Conservation (phyloP, 2,797 vertebrate genomes). For the Channa striata region DNA sequence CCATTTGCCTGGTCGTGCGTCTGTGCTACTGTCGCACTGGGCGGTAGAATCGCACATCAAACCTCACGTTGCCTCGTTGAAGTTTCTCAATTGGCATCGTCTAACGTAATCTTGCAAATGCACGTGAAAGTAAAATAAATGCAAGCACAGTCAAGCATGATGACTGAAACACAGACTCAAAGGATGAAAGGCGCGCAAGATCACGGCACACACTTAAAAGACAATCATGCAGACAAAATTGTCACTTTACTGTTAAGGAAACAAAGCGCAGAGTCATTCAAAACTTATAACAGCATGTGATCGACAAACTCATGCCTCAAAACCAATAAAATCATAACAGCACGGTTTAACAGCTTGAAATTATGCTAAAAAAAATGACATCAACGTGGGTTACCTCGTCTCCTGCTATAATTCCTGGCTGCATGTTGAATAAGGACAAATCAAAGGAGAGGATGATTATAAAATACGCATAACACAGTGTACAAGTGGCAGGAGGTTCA, state of each 20-base stretch:
- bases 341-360: not conserved
- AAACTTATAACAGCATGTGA: constrained; percentile 8
- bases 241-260: constrained; percentile 45
- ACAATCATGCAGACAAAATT: constrained; percentile 69
- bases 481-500: constrained; percentile 43
- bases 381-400: constrained; percentile 98
- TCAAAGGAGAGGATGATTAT: constrained; percentile 81
- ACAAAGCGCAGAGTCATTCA: constrained; percentile 22
- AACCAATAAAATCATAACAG: constrained; percentile 30
- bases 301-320: constrained; percentile 17
- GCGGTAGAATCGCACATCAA: constrained; percentile 28
- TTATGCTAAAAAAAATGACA: constrained; percentile 28
- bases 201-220: constrained; percentile 37
- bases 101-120: constrained; percentile 24
- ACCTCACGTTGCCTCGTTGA: constrained; percentile 38
- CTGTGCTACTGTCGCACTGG: constrained; percentile 37
- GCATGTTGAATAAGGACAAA: constrained; percentile 93
- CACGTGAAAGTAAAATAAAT: constrained; percentile 20
- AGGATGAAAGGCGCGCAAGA: constrained; percentile 35
- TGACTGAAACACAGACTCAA: constrained; percentile 13
- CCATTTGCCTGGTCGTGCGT: constrained; percentile 50
- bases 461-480: constrained; percentile 48
- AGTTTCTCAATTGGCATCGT: constrained; percentile 33
- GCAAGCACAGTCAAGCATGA: constrained; percentile 37
- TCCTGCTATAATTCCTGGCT: constrained; percentile 99